Percentiles rank a stretch among this genome's conserved stretches.
phyloP scores from a whole-genome alignment of 1,140 invertebrate genomes.

The Drosophila jambulina region DNA sequence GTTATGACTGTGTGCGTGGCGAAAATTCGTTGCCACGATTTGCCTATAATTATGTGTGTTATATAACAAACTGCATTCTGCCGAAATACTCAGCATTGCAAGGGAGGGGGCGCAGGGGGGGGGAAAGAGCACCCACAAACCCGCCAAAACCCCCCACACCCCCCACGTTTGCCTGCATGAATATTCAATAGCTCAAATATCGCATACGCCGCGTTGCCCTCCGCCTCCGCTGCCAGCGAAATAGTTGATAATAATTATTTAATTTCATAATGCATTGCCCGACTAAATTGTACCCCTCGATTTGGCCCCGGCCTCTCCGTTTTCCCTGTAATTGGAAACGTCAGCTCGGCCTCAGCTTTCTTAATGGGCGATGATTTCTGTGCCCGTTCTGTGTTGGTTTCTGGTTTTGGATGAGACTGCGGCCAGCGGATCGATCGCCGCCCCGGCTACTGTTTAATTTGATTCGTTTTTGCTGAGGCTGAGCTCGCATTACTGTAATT shows the following conservation, averaged over 20 bases:
- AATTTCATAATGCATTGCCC: slow-evolving; percentile 64
- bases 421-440: slow-evolving; percentile 35
- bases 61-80: slow-evolving; percentile 83
- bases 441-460: slow-evolving; percentile 66
- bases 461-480: slow-evolving; percentile 40
- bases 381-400: slow-evolving; percentile 1
- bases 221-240: slow-evolving; percentile 30
- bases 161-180: slow-evolving; percentile 62
- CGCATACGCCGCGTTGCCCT: slow-evolving; percentile 71
- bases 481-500: slow-evolving; percentile 74
- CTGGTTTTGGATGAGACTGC: slow-evolving; percentile 4
- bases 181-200: slow-evolving; percentile 82
- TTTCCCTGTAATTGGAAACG: slow-evolving; percentile 63
- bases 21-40: slow-evolving; percentile 83
- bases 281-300: slow-evolving; percentile 25
- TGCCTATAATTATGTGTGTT: slow-evolving; percentile 84
- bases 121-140: not conserved
- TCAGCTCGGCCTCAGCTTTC: slow-evolving; percentile 55
- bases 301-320: not conserved
- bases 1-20: slow-evolving; percentile 56
- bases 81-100: slow-evolving; percentile 59
- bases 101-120: too few relatives aligned
- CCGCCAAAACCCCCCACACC: not conserved
- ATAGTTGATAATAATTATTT: slow-evolving; percentile 82
- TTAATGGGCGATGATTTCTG: slow-evolving; percentile 72